Percentiles rank a stretch among this genome's conserved stretches.
Conservation (phyloP, 1,140 invertebrate genomes). For the Temnothorax curvispinosus region DNA sequence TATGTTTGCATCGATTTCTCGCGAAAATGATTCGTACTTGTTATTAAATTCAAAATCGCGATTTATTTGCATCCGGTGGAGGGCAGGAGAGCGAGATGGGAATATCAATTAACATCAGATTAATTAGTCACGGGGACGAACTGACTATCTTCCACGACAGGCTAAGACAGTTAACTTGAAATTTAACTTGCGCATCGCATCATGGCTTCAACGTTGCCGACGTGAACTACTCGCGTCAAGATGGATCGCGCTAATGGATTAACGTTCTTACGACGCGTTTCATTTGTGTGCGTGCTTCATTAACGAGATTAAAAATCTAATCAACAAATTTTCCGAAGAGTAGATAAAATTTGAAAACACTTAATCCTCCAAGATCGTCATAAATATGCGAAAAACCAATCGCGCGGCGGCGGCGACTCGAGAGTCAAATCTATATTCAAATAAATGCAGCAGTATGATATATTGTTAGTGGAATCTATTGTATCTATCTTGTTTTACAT, state of each 20-base stretch:
- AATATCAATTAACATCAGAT: constrained; percentile 67
- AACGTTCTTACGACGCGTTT: constrained; percentile 31
- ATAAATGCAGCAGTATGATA: constrained; percentile 9
- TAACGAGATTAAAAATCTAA: constrained; percentile 46
- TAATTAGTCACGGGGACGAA: constrained; percentile 61
- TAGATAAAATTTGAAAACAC: background rate
- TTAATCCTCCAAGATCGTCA: background rate
- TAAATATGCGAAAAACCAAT: background rate
- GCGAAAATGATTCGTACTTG: background rate
- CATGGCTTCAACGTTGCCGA: constrained; percentile 25
- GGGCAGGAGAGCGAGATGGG: background rate
- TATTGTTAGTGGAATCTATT: background rate
- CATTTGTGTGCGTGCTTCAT: constrained; percentile 22
- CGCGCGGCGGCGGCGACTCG: too few species aligned
- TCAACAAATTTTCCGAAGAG: background rate
- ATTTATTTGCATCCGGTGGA: background rate
- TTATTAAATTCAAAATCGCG: background rate
- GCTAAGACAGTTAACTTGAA: constrained; percentile 56
- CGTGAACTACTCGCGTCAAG: constrained; percentile 39
- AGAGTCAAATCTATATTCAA: background rate
- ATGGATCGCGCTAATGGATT: constrained; percentile 53
- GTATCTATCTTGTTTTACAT: background rate
- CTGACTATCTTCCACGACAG: background rate
- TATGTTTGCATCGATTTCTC: background rate
- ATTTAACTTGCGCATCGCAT: constrained; percentile 56